Evolutionary conservation across 2,113 vertebrate species (phyloP).

Genomic region (Leucosticte australis): DNA sequence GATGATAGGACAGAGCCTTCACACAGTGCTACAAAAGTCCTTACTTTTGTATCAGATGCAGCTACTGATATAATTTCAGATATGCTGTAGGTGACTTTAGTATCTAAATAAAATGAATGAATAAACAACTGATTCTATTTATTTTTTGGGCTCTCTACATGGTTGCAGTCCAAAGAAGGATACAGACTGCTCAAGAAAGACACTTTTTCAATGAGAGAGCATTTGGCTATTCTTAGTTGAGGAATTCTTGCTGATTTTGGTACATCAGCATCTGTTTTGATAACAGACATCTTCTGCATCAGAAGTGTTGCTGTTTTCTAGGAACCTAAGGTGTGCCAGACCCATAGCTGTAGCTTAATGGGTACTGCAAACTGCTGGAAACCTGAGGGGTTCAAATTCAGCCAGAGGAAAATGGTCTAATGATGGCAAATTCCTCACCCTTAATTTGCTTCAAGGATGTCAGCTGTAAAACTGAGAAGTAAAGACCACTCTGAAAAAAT

Average conservation of each 20-base stretch:
- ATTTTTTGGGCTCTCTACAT: neutral
- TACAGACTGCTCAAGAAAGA: neutral
- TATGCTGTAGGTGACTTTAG: neutral
- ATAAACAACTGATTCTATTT: neutral
- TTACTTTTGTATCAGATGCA: neutral
- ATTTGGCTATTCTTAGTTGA: neutral
- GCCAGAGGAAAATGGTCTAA: neutral
- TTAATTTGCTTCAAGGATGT: neutral
- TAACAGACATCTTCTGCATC: neutral
- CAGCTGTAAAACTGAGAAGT: neutral
- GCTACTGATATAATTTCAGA: neutral
- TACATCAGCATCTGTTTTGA: neutral
- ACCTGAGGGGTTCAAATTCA: neutral
- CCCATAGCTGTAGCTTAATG: neutral
- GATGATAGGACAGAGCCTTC: neutral
- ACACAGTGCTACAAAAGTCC: neutral
- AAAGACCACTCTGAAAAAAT: neutral
- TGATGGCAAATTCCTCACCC: neutral
- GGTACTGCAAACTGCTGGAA: neutral
- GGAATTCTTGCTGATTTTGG: slow-evolving; percentile 30
- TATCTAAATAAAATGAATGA: neutral
- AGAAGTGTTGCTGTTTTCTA: neutral
- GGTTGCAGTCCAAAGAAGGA: neutral
- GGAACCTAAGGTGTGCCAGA: neutral
- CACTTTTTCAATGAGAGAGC: neutral